Evolutionary conservation across 2,113 vertebrate species (phyloP).

Genomic region (Regulus satrapa): DNA sequence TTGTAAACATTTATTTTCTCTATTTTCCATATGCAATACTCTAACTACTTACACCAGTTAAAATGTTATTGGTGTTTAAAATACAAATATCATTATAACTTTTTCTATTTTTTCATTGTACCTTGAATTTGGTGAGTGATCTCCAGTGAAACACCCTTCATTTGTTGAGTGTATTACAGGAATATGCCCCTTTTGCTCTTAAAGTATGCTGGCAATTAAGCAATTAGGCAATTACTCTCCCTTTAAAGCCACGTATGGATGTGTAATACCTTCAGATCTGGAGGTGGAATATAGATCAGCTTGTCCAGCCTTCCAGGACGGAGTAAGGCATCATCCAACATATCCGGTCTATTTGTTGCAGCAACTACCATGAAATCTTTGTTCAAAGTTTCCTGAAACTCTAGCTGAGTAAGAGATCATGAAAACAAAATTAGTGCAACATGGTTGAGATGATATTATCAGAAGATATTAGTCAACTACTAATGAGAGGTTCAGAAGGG

Average conservation of each 20-base stretch:
- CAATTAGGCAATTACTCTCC: too few relatives aligned
- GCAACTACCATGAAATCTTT: slow-evolving; percentile 87
- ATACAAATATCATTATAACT: not conserved
- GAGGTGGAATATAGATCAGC: slow-evolving; percentile 89
- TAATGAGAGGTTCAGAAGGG: not conserved
- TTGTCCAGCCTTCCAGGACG: slow-evolving; percentile 92
- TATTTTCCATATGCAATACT: not conserved
- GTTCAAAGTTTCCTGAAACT: slow-evolving; percentile 82
- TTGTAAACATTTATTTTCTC: not conserved
- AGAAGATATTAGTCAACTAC: not conserved
- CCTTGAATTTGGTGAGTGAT: not conserved
- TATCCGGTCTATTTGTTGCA: slow-evolving; percentile 91
- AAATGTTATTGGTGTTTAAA: not conserved
- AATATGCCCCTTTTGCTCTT: not conserved
- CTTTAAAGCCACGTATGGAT: not conserved
- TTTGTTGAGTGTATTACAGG: not conserved
- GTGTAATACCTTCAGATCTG: slow-evolving; percentile 78
- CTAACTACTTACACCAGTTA: not conserved
- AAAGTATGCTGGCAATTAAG: not conserved
- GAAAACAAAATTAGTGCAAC: not conserved
- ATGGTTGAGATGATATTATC: not conserved
- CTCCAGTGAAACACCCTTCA: not conserved
- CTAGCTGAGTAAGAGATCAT: slow-evolving; percentile 68
- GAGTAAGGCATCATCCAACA: slow-evolving; percentile 88
- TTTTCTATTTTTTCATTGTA: not conserved